phyloP scores from a whole-genome alignment of 2,113 vertebrate species.

The Sceloporus tristichus region DNA sequence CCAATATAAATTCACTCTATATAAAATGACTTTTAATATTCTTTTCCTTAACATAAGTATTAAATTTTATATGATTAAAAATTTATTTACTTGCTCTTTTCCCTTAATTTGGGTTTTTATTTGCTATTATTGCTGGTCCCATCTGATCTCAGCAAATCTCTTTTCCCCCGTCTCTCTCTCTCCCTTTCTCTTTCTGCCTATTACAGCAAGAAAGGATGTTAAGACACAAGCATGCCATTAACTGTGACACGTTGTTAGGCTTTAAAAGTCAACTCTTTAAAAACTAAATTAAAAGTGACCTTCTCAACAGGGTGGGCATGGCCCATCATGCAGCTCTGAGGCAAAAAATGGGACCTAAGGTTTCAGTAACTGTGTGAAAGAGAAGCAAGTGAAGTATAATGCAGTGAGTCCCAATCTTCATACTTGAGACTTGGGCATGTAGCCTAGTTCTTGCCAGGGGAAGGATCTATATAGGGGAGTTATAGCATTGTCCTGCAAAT shows the following conservation, averaged over 20 bases:
- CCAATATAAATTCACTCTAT: slow-evolving; percentile 77
- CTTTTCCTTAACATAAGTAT: slow-evolving; percentile 80
- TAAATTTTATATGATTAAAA: slow-evolving; percentile 83
- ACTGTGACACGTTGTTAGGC: slow-evolving; percentile 43
- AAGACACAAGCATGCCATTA: slow-evolving; percentile 22
- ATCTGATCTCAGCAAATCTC: slow-evolving; percentile 59
- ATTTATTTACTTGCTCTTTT: slow-evolving; percentile 75
- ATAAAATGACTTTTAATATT: slow-evolving; percentile 85
- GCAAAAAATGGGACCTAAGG: slow-evolving; percentile 11
- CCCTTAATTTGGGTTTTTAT: slow-evolving; percentile 78
- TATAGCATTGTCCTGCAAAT: no score
- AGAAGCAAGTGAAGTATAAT: not conserved
- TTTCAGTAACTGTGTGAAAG: not conserved
- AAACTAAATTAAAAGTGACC: slow-evolving; percentile 65
- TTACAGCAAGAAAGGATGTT: slow-evolving; percentile 50
- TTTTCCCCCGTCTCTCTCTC: slow-evolving; percentile 18
- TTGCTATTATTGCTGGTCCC: slow-evolving; percentile 69
- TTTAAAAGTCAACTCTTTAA: slow-evolving; percentile 63
- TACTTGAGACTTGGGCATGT: no score
- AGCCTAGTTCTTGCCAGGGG: not conserved
- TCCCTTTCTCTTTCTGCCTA: slow-evolving; percentile 32
- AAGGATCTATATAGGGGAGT: not conserved
- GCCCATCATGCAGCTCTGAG: not conserved
- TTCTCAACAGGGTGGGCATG: slow-evolving; percentile 40
- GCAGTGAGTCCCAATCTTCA: not conserved